These are phyloP conservation scores for Dioctria linearis DNA, from an alignment of 2,888 invertebrate genomes.

Conservation along the genomic window DNA sequence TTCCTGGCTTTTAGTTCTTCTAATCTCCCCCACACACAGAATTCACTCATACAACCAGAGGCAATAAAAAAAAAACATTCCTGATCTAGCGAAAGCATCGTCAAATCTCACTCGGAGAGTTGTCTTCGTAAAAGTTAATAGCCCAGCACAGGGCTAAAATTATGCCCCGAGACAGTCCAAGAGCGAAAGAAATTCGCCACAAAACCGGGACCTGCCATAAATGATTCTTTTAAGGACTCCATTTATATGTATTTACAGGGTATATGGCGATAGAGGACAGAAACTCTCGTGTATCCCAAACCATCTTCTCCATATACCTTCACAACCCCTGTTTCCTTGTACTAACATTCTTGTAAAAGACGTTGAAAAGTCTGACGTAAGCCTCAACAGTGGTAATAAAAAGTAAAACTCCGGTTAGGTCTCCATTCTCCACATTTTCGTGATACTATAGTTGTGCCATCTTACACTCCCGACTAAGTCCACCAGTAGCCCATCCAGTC, in stretches of 20 bases:
- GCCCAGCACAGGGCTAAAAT: constrained; percentile 18
- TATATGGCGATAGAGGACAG: neutral
- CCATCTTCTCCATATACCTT: neutral
- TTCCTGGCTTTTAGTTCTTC: constrained; percentile 21
- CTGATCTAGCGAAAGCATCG: constrained; percentile 11
- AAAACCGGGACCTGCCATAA: neutral
- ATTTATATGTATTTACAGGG: neutral
- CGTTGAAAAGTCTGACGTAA: constrained; percentile 37
- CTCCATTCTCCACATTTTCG: constrained; percentile 12
- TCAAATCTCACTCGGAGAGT: constrained; percentile 43
- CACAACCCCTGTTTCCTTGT: neutral
- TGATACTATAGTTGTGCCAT: neutral
- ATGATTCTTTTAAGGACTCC: constrained; percentile 1
- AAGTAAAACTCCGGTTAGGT: constrained; percentile 35
- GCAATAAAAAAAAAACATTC: neutral
- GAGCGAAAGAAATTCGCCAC: constrained; percentile 17
- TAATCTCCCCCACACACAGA: constrained; percentile 7
- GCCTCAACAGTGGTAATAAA: constrained; percentile 32
- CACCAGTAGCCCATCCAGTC: neutral
- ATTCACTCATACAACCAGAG: constrained; percentile 11
- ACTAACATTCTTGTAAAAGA: neutral
- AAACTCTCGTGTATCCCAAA: neutral
- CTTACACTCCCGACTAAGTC: neutral
- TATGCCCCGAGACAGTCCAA: constrained; percentile 14
- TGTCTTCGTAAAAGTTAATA: constrained; percentile 51